Base-by-base conservation (phyloP, 2,888 invertebrate genomes). In the Atrina japonica region DNA sequence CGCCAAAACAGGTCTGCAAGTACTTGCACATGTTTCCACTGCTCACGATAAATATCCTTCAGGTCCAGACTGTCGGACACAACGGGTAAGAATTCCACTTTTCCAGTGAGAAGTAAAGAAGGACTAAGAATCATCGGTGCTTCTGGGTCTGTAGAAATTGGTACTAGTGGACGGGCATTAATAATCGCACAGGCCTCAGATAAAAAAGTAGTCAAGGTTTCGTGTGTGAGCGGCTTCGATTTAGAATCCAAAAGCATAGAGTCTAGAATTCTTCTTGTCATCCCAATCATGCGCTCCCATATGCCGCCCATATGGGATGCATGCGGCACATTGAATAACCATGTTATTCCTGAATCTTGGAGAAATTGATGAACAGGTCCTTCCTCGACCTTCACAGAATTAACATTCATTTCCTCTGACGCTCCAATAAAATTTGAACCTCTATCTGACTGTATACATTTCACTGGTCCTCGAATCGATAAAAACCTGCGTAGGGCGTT, bases 361-460 rank as follows among this genome's bases (percentile, higher is more conserved):
- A 70, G 50, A 30, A 40, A 49, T 3, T 73, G 40, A 11, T 27
- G 29, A 6, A 66, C 58, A 14, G 50, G 50, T 41, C 35, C 52
- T 6, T 64, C 52, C 65, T 70, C 65, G 11, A 69, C 69, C 18
- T 47, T 47, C 9, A 58, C 35, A 0, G 64, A 30, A 0, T 56
- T 30, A 2, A 47, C 45, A 11, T 43, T 41, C 18, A 71, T 50
- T 2, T 71, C 47, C 9, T 45, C 47, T 16, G 63, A 35, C 3
- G 73, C 73, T 6, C 73, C 73, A 5, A 68, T 27, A 29, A 73
- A 73, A 47, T 73, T 73, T 1, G 68, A 49, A 11, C 64, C 73
- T n/a, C 64, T 45, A 35, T 73, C 73, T 14, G 71, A 71, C 30
- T 66, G 47, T n/a, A 71, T 16, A 16, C 47, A n/a, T n/a, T n/a